These are phyloP conservation scores for Drosophila dunni DNA, from an alignment of 1,140 invertebrate species.

Conservation along the genomic window DNA sequence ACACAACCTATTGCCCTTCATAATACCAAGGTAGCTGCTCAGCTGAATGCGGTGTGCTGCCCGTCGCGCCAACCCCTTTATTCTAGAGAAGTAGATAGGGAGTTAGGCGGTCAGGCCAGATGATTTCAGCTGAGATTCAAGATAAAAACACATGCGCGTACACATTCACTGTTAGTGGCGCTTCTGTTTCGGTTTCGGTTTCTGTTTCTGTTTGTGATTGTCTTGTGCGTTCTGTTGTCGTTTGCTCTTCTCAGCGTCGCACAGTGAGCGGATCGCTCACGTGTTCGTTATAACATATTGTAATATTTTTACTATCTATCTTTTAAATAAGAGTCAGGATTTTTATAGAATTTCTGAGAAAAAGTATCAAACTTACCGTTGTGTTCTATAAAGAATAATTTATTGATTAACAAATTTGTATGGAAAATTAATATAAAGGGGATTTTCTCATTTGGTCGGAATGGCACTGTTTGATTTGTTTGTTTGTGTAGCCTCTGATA, in stretches of 20 bases:
- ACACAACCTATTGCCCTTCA: slow-evolving; percentile 78
- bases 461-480: too few species aligned
- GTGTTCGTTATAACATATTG: too few species aligned
- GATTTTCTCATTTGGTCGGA: too few species aligned
- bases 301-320: too few species aligned
- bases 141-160: slow-evolving; percentile 80
- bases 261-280: neutral
- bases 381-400: too few species aligned
- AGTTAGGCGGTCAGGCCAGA: slow-evolving; percentile 48
- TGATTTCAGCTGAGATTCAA: slow-evolving; percentile 80
- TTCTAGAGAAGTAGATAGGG: neutral
- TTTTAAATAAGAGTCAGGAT: too few species aligned
- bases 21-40: slow-evolving; percentile 44
- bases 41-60: slow-evolving; percentile 5
- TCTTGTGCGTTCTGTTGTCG: slow-evolving; percentile 26
- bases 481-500: too few species aligned
- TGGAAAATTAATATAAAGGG: too few species aligned
- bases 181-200: slow-evolving; percentile 38
- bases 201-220: slow-evolving; percentile 36
- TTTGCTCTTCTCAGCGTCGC: slow-evolving; percentile 32
- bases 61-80: neutral
- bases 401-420: too few species aligned
- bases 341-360: too few species aligned
- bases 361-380: too few species aligned
- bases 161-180: slow-evolving; percentile 67